These are phyloP conservation scores for Sphyrna mokarran DNA, from an alignment of 2,113 vertebrate genomes.

Conservation along the genomic window DNA sequence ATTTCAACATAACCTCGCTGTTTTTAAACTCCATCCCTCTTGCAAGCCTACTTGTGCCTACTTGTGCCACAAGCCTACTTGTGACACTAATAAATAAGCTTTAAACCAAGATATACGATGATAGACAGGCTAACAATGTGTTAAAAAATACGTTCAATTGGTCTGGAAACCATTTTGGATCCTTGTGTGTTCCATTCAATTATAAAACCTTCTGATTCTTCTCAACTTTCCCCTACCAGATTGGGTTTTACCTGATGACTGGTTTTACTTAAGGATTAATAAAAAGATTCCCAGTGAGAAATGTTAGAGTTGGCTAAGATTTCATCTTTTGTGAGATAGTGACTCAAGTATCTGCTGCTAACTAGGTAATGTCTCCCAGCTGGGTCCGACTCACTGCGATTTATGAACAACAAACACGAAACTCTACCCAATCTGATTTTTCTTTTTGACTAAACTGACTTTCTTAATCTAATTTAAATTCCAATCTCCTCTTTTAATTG, in stretches of 20 bases:
- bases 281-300: neutral
- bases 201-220: neutral
- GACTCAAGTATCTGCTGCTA: neutral
- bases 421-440: neutral
- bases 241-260: neutral
- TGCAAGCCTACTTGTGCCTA: too few species aligned
- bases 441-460: neutral
- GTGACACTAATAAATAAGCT: too few species aligned
- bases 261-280: neutral
- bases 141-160: neutral
- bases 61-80: too few species aligned
- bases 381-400: neutral
- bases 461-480: neutral
- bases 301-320: too few species aligned
- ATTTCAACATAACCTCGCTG: too few species aligned
- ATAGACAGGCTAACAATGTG: neutral
- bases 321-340: neutral
- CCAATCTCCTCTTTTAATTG: neutral
- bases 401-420: neutral
- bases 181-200: neutral
- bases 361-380: neutral
- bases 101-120: neutral
- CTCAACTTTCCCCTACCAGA: too few species aligned
- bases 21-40: too few species aligned
- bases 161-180: neutral